Base-by-base conservation (phyloP, 1,140 invertebrate genomes). In the Phymastichus coffea region DNA sequence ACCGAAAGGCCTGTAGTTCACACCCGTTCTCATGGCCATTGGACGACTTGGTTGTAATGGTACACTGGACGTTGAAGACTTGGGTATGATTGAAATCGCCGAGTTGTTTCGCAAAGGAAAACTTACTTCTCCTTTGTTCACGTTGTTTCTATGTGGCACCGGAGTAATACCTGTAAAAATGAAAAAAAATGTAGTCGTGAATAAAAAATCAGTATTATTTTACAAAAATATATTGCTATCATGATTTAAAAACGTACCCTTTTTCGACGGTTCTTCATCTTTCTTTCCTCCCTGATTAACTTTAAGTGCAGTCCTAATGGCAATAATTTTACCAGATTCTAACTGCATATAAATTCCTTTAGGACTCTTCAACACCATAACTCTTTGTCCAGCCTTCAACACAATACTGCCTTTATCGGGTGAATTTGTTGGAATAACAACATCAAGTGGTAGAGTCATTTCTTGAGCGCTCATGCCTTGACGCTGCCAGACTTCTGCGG, bases 331-430 rank as follows among this genome's bases (percentile, higher is more conserved):
- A n/a, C 94, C 93, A 70, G 93, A 94, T 71, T 94, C 92, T 20
- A 96, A 80, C 64, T 96, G 91, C 86, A 98, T 93, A 75, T 97
- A 97, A 58, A 97, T 95, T 28, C 94, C 95, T 79, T 96, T 96
- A 0, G 93, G 90, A 15, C 93, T 96, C 73, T 95, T 95, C 1
- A 98, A 82, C 3, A 98, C 92, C 83, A 96, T 89, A 0, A 98
- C 93, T 65, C 93, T 86, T 74, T 97, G 93, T 1, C 94, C 95
- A 4, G 93, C 91, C 73, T 94, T 94, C 15, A 98, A 80, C 8
- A 92, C 89, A 57, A 93, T 94, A 68, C 89, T 92, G 19, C 86
- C 88, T 68, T 90, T 89, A 65, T 91, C 92, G n/a, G 86, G 88
- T 49, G 88, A 90, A 77, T 92, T 94, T 0, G 93, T 95, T 38